Percentiles rank a stretch among this genome's conserved stretches.
phyloP scores from a whole-genome alignment of 2,888 invertebrate species.

The Parnassius mnemosyne region DNA sequence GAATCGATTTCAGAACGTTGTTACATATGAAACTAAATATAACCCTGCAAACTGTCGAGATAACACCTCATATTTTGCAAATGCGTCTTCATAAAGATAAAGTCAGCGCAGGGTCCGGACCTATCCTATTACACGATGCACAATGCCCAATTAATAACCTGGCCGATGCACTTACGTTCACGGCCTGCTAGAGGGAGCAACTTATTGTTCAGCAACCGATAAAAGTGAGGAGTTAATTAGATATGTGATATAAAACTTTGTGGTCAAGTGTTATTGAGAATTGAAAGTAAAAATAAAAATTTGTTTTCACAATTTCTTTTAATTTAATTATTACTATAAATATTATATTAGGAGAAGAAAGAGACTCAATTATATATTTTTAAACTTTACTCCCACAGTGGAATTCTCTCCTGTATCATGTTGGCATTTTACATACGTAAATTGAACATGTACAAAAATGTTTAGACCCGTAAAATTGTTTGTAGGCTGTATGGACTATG shows the following conservation, averaged over 20 bases:
- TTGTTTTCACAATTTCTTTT: too few species aligned
- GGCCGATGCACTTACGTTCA: conserved; percentile 15
- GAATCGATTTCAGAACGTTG: too few species aligned
- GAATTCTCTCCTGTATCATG: too few species aligned
- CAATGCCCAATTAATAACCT: conserved; percentile 51
- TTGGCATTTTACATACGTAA: too few species aligned
- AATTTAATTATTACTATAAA: too few species aligned
- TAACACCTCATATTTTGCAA: conserved; percentile 31
- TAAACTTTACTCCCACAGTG: too few species aligned
- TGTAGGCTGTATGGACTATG: too few species aligned
- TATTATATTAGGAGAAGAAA: too few species aligned
- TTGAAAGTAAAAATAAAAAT: neutral
- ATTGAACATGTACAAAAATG: too few species aligned
- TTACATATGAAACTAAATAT: conserved; percentile 15
- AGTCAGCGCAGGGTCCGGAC: conserved; percentile 34
- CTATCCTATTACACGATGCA: conserved; percentile 45
- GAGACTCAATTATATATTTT: too few species aligned
- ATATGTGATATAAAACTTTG: conserved; percentile 1
- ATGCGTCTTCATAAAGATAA: conserved; percentile 50
- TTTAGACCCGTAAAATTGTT: too few species aligned
- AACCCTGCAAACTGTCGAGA: conserved; percentile 5
- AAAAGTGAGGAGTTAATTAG: conserved; percentile 26
- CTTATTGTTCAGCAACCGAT: conserved; percentile 19
- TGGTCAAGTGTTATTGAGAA: conserved; percentile 1
- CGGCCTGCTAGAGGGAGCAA: conserved; percentile 1